Base-by-base conservation (phyloP, 1,140 invertebrate species). In the Drosophila trapezifrons region DNA sequence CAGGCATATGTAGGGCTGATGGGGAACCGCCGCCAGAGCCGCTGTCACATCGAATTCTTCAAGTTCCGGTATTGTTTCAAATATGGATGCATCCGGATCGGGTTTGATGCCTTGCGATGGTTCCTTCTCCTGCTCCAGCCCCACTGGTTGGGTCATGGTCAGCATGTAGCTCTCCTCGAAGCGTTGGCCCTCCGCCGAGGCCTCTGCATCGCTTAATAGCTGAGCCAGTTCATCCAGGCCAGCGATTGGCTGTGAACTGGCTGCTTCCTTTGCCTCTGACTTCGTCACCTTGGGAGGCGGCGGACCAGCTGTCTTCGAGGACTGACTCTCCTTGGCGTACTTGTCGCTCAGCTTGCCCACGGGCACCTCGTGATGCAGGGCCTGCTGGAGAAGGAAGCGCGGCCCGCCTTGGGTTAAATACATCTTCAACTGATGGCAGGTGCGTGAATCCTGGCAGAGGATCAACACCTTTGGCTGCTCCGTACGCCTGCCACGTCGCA, bases 381-480 rank as follows among this genome's bases (percentile, higher is more conserved):
- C 94, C 45, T 92, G 93, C 63, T 93, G 93, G 54, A 94, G 93
- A 47, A 95, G 80, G 76, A 93, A 95, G 59, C 94, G 94, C 57
- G 95, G 92, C 8, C 95, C 93, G 27, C 96, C 96, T 92, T 95
- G 94, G 1, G 94, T 95, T 17, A 97, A 92, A 76, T 94, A 95
- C 76, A 95, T 92, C 80, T 96, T 96, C 17, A 99, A 90, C 90
- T 98, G 97, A 74, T 93, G 94, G 91, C 97, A 97, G 8, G 96
- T 97, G 86, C 94, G 94, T 32, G 94, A 94, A 93, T 98, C 96
- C 81, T 97, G 94, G 58, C 97, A 97, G 3, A 98, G 93, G 76
- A 99, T 95, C 20, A 98, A 91, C 73, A 98, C 95, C 93, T 95
- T 96, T 10, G 93, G 93, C 13, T 92, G 93, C 78, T 90, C 64